phyloP scores from a whole-genome alignment of 2,888 invertebrate genomes.

The Hyppa rectilinea region DNA sequence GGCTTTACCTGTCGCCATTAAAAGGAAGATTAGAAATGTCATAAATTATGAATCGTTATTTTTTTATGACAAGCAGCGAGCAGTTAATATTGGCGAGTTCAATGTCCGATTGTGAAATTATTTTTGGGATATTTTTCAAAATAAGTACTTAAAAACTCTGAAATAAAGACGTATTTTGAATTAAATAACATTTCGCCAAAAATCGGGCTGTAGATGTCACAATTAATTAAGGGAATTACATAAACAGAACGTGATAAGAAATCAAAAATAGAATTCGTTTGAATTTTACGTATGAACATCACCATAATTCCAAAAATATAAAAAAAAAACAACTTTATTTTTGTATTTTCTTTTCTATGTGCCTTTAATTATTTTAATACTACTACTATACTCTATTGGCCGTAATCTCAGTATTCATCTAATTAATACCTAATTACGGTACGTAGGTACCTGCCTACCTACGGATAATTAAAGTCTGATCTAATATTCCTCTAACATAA shows the following conservation, averaged over 20 bases:
- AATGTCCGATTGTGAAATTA: not conserved
- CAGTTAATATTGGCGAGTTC: not conserved
- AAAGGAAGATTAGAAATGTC: slow-evolving; percentile 60
- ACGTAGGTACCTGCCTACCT: too few species aligned
- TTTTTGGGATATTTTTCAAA: not conserved
- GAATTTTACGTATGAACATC: too few species aligned
- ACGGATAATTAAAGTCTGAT: not conserved
- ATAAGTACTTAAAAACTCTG: not conserved
- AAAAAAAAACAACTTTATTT: too few species aligned
- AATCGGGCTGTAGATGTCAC: not conserved
- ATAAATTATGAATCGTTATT: slow-evolving; percentile 56
- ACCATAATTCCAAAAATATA: too few species aligned
- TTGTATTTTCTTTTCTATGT: too few species aligned
- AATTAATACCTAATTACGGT: not conserved
- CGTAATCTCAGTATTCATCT: too few species aligned
- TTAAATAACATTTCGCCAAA: not conserved
- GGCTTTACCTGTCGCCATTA: slow-evolving; percentile 58
- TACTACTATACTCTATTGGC: too few species aligned
- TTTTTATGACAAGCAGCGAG: slow-evolving; percentile 21
- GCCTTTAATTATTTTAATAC: too few species aligned
- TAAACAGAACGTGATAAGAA: not conserved
- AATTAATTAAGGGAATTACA: not conserved
- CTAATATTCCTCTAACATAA: not conserved
- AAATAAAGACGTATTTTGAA: not conserved
- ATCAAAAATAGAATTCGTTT: not conserved